These are phyloP conservation scores for Smutsia temminckii DNA, from an alignment of 2,797 vertebrate genomes.

Conservation along the genomic window DNA sequence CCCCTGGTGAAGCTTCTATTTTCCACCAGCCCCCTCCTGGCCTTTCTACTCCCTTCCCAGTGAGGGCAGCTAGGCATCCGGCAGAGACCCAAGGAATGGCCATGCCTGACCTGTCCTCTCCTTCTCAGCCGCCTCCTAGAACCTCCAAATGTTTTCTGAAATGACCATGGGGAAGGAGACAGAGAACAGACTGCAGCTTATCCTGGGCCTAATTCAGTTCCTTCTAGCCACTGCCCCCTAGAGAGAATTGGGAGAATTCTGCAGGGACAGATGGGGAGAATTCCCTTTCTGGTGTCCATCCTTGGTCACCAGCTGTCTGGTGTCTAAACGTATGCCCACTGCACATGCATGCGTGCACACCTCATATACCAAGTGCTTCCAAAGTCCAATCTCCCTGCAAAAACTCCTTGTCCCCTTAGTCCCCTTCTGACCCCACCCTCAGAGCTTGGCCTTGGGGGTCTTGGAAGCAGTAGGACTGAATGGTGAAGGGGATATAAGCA, in stretches of 20 bases:
- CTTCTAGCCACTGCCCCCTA: not conserved
- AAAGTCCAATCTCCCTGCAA: not conserved
- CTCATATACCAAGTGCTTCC: not conserved
- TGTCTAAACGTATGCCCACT: not conserved
- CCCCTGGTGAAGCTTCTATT: constrained; percentile 59
- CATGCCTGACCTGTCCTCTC: not conserved
- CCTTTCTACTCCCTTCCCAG: not conserved
- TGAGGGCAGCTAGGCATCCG: not conserved
- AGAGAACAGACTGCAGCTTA: not conserved
- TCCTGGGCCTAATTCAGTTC: not conserved
- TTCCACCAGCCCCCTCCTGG: constrained; percentile 32
- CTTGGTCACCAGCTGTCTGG: not conserved
- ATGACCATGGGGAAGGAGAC: not conserved
- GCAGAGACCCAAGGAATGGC: not conserved
- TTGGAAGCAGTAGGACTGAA: not conserved
- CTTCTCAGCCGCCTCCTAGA: not conserved
- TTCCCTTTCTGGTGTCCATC: not conserved
- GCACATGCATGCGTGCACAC: not conserved
- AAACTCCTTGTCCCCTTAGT: not conserved
- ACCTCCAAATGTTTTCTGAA: constrained; percentile 15
- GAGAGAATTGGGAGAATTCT: not conserved
- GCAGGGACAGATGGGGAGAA: not conserved
- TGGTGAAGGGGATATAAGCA: not conserved
- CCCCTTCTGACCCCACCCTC: not conserved
- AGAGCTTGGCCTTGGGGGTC: not conserved